Evolutionary conservation across 2,113 vertebrate genomes (phyloP).

Genomic region (Crypturellus undulatus): DNA sequence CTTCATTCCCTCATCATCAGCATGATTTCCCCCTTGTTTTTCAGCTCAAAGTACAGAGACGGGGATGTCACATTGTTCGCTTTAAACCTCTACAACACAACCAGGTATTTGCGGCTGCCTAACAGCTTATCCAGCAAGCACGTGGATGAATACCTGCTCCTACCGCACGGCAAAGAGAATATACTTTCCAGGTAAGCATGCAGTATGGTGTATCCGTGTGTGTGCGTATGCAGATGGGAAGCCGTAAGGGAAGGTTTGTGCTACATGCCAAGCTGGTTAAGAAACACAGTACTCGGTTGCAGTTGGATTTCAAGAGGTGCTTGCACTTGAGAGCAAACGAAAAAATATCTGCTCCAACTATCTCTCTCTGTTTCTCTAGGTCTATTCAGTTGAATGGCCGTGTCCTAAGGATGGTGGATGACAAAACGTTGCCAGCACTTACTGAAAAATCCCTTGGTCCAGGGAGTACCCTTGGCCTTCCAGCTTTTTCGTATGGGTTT

Average conservation of each 20-base stretch:
- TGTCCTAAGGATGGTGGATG: conserved; percentile 87
- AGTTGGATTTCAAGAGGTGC: neutral
- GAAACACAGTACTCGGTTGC: no score
- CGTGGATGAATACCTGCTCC: conserved; percentile 87
- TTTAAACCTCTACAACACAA: conserved; percentile 84
- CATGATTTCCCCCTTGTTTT: conserved; percentile 24
- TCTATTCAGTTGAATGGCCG: conserved; percentile 84
- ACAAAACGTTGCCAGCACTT: conserved; percentile 84
- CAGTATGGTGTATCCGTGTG: neutral
- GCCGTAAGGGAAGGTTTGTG: neutral
- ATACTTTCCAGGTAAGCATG: conserved; percentile 86
- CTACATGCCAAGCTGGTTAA: neutral
- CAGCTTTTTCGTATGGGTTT: conserved; percentile 88
- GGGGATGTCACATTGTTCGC: conserved; percentile 88
- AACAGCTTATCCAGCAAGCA: conserved; percentile 67
- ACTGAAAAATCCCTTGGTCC: conserved; percentile 74
- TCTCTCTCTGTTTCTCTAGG: conserved; percentile 61
- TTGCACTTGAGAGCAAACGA: neutral
- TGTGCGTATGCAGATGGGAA: fast-evolving
- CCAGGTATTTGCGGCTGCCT: conserved; percentile 78
- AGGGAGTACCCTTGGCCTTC: conserved; percentile 78
- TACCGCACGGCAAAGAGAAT: conserved; percentile 80
- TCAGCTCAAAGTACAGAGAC: conserved; percentile 80
- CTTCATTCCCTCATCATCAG: neutral
- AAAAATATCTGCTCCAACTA: neutral